Evolutionary conservation across 2,797 vertebrate genomes (phyloP).

Genomic region (Platalea minor): DNA sequence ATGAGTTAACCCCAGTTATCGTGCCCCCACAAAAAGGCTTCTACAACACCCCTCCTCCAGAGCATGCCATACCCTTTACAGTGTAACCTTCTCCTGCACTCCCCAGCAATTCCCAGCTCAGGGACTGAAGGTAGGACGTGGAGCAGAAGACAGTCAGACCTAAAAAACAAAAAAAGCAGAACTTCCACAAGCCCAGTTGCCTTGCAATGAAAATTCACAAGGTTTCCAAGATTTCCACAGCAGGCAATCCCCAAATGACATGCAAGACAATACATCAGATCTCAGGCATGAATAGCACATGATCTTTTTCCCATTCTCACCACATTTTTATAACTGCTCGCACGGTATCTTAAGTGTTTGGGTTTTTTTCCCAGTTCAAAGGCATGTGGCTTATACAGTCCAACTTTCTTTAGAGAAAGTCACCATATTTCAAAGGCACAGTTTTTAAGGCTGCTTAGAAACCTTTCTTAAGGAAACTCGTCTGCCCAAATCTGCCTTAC

Average conservation of each 20-base stretch:
- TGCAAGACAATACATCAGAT: background rate
- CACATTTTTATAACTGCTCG: background rate
- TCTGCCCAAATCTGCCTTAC: background rate
- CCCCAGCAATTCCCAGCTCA: background rate
- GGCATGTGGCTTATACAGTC: background rate
- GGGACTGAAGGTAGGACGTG: background rate
- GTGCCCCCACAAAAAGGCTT: background rate
- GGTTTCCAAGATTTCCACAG: background rate
- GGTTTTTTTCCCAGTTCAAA: background rate
- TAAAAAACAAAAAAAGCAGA: background rate
- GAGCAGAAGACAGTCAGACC: background rate
- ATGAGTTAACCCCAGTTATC: background rate
- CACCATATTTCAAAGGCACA: background rate
- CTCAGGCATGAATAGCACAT: background rate
- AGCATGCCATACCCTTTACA: background rate
- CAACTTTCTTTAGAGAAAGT: background rate
- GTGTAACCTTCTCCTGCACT: background rate
- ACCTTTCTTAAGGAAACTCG: background rate
- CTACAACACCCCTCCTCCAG: background rate
- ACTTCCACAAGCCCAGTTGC: background rate
- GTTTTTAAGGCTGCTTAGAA: background rate
- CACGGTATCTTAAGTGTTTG: background rate
- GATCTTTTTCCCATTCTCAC: background rate
- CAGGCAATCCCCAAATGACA: background rate
- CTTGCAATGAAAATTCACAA: background rate